Base-by-base conservation (phyloP, 2,113 vertebrate species). In the Takifugu flavidus region DNA sequence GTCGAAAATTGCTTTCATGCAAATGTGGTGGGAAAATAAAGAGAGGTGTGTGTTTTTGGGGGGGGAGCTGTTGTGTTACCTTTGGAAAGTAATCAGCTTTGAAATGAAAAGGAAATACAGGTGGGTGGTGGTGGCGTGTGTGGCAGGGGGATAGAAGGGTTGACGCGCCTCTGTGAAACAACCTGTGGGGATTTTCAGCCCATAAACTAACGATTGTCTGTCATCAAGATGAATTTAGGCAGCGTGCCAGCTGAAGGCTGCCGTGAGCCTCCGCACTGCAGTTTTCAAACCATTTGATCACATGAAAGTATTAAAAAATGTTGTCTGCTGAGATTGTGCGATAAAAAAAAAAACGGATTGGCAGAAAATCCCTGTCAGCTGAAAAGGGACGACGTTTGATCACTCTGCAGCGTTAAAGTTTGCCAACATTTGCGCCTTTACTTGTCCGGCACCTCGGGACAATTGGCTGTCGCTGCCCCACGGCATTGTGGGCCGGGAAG, bases 171-270 rank as follows among this genome's bases (percentile, higher is more conserved):
- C 25, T 29, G 1, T 55, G 55, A 61, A 62, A 49, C 42, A 13
- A 13, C 13, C 57, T 43, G 55, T 51, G 20, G 77, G 60, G 53
- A 15, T 59, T 31, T 28, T 44, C 62, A 56, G 53, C 45, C 57
- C 42, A n/a, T 66, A 62, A 65, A 70, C 54, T 67, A 56, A 76
- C 62, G 52, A 65, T 56, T 44, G 49, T 43, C 67, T 71, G 70
- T 74, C 60, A 74, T 71, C 58, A 60, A 66, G 72, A 76, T 67
- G 61, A 62, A 80, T 78, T 71, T 44, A 20, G 31, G 29, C 68
- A 71, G 54, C 74, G 72, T 77, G 77, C 65, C 26, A 20, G 63
- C 57, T 43, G 59, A 67, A 69, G 45, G 53, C 49, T 34, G 61
- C 0, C 59, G 58, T n/a, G 25, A 20, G 56, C 53, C 65, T 60